Base-by-base conservation (phyloP, 2,888 invertebrate species). In the Cantharis lateralis region DNA sequence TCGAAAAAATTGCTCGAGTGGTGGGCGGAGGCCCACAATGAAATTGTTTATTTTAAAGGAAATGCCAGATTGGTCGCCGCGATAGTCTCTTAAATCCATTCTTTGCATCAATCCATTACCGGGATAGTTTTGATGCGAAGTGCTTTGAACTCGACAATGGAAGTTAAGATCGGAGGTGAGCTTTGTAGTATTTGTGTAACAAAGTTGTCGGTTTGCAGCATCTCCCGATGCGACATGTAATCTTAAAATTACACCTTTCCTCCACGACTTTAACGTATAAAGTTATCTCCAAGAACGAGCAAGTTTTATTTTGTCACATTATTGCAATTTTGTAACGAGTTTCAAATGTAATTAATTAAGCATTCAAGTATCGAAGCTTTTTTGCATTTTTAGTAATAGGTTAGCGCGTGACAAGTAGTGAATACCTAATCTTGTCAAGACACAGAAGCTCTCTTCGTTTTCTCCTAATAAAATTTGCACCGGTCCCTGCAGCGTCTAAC, bases 321-420 rank as follows among this genome's bases (percentile, higher is more conserved):
- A 78, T 71, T 75, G 73, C 73, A 73, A 73, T 87, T 87, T 88
- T 87, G 84, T 86, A 87, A 87, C 86, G 81, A 84, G 81, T 81
- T 82, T 82, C 80, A 86, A 88, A 88, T 87, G 86, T 85, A 87
- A 88, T 88, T 88, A 88, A 88, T 87, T 88, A 87, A 84, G 85
- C 86, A 88, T 88, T 88, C 88, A 86, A 86, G 87, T 87, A 87
- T 87, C 87, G 88, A 85, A 85, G 85, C 85, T 85, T 86, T 85
- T 83, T 87, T 86, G 86, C 86, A 86, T 87, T 87, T 88, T 87
- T 87, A 85, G 86, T 85, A 85, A 85, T 86, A 84, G 85, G 83
- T 84, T 84, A 81, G 83, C 82, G 81, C 82, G 84, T 85, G 84
- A 87, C 88, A 87, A 87, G 86, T 84, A 82, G 84, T 84, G 88